phyloP scores from a whole-genome alignment of 1,140 invertebrate genomes.

The Drosophila lacteicornis region DNA sequence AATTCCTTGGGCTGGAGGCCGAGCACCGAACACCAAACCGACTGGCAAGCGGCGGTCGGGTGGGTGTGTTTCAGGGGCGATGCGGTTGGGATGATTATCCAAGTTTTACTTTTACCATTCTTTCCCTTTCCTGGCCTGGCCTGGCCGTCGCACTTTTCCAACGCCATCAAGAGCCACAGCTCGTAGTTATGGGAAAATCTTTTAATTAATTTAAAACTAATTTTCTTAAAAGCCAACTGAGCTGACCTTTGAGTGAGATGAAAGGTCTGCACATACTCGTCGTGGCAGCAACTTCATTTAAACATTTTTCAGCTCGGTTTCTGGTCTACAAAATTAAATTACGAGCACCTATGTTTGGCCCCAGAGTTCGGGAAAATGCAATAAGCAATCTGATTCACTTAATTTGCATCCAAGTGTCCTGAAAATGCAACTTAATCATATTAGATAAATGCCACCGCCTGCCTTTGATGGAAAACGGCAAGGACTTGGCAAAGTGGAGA shows the following conservation, averaged over 20 bases:
- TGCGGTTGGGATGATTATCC: slow-evolving; percentile 47
- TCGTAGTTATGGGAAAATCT: slow-evolving; percentile 48
- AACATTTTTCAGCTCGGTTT: slow-evolving; percentile 23
- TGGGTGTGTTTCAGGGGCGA: slow-evolving; percentile 1
- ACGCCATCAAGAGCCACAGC: slow-evolving; percentile 36
- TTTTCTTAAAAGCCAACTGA: slow-evolving; percentile 45
- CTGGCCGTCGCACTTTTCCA: slow-evolving; percentile 28
- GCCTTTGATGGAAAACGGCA: slow-evolving; percentile 27
- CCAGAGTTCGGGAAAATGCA: not conserved
- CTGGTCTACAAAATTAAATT: slow-evolving; percentile 16
- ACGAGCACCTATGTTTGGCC: slow-evolving; percentile 1
- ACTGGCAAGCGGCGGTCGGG: slow-evolving; percentile 14
- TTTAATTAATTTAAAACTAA: slow-evolving; percentile 60
- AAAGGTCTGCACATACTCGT: slow-evolving; percentile 25
- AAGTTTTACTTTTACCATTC: slow-evolving; percentile 54
- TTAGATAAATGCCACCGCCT: slow-evolving; percentile 23
- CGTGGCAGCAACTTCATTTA: slow-evolving; percentile 20
- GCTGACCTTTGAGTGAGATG: slow-evolving; percentile 39
- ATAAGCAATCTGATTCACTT: slow-evolving; percentile 15
- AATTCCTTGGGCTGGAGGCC: slow-evolving; percentile 20
- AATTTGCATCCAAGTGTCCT: slow-evolving; percentile 16
- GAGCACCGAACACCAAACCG: slow-evolving; percentile 6
- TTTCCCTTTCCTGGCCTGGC: slow-evolving; percentile 20
- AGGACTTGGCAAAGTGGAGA: slow-evolving; percentile 3
- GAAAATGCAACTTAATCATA: slow-evolving; percentile 42